Percentiles rank a stretch among this genome's conserved stretches.
Conservation (phyloP, 1,140 invertebrate genomes). For the Physella acuta region DNA sequence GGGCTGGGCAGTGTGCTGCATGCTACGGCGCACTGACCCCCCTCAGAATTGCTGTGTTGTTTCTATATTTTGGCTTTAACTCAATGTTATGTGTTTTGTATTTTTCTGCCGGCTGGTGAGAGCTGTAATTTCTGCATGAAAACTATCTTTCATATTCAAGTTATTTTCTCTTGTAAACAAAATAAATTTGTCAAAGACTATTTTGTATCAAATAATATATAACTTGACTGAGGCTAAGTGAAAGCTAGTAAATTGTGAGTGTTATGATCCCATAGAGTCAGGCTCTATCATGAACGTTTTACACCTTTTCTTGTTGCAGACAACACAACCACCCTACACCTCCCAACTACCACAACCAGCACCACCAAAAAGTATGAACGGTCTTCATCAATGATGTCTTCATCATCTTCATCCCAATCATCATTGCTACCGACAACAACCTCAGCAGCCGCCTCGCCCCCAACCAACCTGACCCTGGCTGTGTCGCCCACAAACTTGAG, state of each 20-base stretch:
- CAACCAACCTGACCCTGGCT: neutral
- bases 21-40: no score
- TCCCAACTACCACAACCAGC: neutral
- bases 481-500: no score
- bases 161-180: no score
- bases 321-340: neutral
- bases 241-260: no score
- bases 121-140: neutral
- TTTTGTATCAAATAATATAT: no score
- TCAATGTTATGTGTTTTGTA: neutral
- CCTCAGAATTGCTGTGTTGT: neutral
- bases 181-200: no score
- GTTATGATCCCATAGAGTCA: no score
- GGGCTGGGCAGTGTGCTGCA: no score
- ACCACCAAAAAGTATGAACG: neutral
- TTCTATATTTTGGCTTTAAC: neutral
- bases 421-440: slow-evolving; percentile 1
- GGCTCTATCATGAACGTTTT: slow-evolving; percentile 12
- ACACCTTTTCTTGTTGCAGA: slow-evolving; percentile 21
- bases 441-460: neutral
- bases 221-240: no score
- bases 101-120: neutral
- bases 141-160: no score
- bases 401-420: slow-evolving; percentile 7
- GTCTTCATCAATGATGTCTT: slow-evolving; percentile 1